Base-by-base conservation (phyloP, 2,113 vertebrate genomes). In the Pogonocichla stellata region DNA sequence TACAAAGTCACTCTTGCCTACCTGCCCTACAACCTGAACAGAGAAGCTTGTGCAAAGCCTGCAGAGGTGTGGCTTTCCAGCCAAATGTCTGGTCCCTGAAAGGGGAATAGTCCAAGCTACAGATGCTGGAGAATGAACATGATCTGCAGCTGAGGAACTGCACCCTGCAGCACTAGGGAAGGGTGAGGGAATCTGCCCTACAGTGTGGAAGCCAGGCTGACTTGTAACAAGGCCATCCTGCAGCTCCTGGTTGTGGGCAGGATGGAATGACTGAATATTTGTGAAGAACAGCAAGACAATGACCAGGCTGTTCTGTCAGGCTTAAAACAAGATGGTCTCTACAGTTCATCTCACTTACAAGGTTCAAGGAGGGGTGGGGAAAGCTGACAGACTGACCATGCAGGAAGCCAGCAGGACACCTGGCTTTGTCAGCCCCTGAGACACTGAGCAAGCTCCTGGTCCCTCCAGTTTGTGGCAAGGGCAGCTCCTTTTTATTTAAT, bases 221-320 rank as follows among this genome's bases (percentile, higher is more conserved):
- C 53, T 67, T 4, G 0, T 28, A 57, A 71, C 0, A 0, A 80
- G 25, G 50, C 14, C 1, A 3, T 34, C 43, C 53, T 0, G 1
- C 51, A 83, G 53, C 34, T 78, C 65, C 60, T 43, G 61, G 16
- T 26, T 0, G 0, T 51, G 33, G 64, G 56, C 31, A 88, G 71
- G 38, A 79, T 31, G 28, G 29, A 33, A 56, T 2, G 6, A 84
- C 38, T 0, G 6, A 53, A 26, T 42, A 31, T 64, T 85, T 54
- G 16, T 62, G 29, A 62, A 54, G 42, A 81, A 48, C 42, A 69
- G 60, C 29, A 40, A 73, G 42, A 53, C 19, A 80, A 18, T 12
- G 45, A 78, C 20, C 33, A 78, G 34, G 47, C 73, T 81, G 53
- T 47, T 78, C 51, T 6, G 7, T 33, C 40, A 86, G 31, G 56